Evolutionary conservation across 2,113 vertebrate species (phyloP).

Genomic region (Oncorhynchus masou): DNA sequence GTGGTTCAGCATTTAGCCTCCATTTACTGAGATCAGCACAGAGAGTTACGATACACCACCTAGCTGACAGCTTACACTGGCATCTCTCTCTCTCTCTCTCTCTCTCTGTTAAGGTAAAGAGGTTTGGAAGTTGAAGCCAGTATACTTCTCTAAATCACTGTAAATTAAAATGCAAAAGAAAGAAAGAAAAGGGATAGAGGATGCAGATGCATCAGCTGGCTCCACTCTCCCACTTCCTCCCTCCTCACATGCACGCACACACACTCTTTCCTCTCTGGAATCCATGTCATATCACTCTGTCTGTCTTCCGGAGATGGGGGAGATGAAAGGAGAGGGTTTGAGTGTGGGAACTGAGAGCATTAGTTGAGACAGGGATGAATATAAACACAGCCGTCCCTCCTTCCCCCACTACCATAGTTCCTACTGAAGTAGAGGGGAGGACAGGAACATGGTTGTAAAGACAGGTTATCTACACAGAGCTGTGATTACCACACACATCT

Average conservation of each 20-base stretch:
- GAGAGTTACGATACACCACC: slow-evolving; percentile 19
- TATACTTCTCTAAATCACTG: slow-evolving; percentile 39
- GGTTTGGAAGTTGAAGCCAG: slow-evolving; percentile 34
- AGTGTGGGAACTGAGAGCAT: slow-evolving; percentile 61
- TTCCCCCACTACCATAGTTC: not conserved
- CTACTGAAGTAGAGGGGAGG: slow-evolving; percentile 25
- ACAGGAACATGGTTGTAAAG: slow-evolving; percentile 36
- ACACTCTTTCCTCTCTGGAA: slow-evolving; percentile 37
- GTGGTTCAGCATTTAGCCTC: slow-evolving; percentile 47
- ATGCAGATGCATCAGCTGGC: slow-evolving; percentile 61
- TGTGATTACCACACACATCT: slow-evolving; percentile 46
- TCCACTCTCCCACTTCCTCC: slow-evolving; percentile 20
- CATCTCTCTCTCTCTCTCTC: too few species aligned
- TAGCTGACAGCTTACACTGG: slow-evolving; percentile 9
- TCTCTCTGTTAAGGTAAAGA: slow-evolving; percentile 32
- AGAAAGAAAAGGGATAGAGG: slow-evolving; percentile 50
- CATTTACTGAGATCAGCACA: slow-evolving; percentile 38
- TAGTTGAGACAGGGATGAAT: slow-evolving; percentile 56
- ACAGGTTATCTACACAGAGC: slow-evolving; percentile 32
- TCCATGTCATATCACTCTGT: slow-evolving; percentile 29
- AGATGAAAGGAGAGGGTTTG: slow-evolving; percentile 55
- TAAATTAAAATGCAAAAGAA: slow-evolving; percentile 54
- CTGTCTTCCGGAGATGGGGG: slow-evolving; percentile 42
- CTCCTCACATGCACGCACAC: not conserved
- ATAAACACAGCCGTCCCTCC: slow-evolving; percentile 46